Conservation (phyloP, 1,140 invertebrate species). For the Drosophila pectinifera region DNA sequence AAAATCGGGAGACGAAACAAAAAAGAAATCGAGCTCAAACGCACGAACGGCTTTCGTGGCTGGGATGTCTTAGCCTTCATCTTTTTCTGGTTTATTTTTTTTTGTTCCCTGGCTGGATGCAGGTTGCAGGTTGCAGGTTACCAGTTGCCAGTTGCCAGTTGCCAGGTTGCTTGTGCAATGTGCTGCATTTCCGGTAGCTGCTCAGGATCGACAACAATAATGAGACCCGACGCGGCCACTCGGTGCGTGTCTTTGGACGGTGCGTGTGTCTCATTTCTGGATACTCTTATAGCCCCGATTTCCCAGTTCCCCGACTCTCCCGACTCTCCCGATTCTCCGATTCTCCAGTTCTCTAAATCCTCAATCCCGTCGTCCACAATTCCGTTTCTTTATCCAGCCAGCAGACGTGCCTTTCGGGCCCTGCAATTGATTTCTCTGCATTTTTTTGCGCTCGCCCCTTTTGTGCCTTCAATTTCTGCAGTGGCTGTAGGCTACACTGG, state of each 20-base stretch:
- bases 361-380: conserved; percentile 11
- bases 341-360: conserved; percentile 3
- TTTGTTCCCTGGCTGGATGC: neutral
- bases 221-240: conserved; percentile 32
- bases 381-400: conserved; percentile 7
- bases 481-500: conserved; percentile 26
- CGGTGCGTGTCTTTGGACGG: conserved; percentile 66
- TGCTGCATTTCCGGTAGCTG: conserved; percentile 79
- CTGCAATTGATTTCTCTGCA: conserved; percentile 80
- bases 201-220: conserved; percentile 30
- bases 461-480: conserved; percentile 57
- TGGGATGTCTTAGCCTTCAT: conserved; percentile 15
- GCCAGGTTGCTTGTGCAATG: conserved; percentile 53
- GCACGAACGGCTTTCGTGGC: conserved; percentile 42
- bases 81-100: neutral
- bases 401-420: conserved; percentile 73
- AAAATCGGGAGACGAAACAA: conserved; percentile 28
- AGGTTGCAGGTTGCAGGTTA: neutral
- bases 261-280: conserved; percentile 70
- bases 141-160: conserved; percentile 3
- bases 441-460: conserved; percentile 70
- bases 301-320: conserved; percentile 16
- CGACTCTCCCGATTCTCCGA: neutral
- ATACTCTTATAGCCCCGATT: neutral
- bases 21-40: conserved; percentile 40